These are phyloP conservation scores for Aphidius ervi DNA, from an alignment of 1,140 invertebrate species.

Conservation along the genomic window DNA sequence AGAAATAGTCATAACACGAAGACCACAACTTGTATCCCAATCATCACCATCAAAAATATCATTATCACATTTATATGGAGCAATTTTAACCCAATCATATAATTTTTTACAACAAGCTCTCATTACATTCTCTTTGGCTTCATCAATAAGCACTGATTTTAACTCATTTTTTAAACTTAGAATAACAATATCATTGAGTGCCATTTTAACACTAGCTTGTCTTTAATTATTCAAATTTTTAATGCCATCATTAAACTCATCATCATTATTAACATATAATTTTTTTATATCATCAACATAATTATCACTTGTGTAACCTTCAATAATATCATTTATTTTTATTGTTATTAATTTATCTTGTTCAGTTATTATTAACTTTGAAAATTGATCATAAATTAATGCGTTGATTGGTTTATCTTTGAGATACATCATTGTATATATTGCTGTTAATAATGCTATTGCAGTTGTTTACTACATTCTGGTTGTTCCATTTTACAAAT, in stretches of 20 bases:
- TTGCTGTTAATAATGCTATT: too few species aligned
- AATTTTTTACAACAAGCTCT: constrained; percentile 78
- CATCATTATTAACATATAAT: constrained; percentile 71
- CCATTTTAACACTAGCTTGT: constrained; percentile 80
- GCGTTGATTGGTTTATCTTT: constrained; percentile 92
- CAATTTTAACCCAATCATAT: constrained; percentile 85
- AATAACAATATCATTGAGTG: constrained; percentile 82
- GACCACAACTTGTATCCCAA: constrained; percentile 80
- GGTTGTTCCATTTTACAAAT: too few species aligned
- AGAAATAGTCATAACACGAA: constrained; percentile 82
- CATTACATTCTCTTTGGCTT: constrained; percentile 87
- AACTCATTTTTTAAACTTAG: constrained; percentile 88
- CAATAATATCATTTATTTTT: constrained; percentile 69
- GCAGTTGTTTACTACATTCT: too few species aligned
- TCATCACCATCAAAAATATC: constrained; percentile 75
- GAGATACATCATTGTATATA: constrained; percentile 87
- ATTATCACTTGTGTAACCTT: constrained; percentile 67
- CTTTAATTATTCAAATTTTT: constrained; percentile 94
- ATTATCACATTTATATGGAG: constrained; percentile 76
- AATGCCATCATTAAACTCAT: constrained; percentile 92
- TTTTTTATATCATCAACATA: constrained; percentile 91
- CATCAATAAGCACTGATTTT: constrained; percentile 70
- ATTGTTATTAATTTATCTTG: constrained; percentile 81
- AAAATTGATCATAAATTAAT: constrained; percentile 83
- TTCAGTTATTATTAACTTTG: constrained; percentile 79